Evolutionary conservation across 2,888 invertebrate genomes (phyloP), one percentile per base, ranked within the genome.

Genomic region (Buathra laborator): DNA sequence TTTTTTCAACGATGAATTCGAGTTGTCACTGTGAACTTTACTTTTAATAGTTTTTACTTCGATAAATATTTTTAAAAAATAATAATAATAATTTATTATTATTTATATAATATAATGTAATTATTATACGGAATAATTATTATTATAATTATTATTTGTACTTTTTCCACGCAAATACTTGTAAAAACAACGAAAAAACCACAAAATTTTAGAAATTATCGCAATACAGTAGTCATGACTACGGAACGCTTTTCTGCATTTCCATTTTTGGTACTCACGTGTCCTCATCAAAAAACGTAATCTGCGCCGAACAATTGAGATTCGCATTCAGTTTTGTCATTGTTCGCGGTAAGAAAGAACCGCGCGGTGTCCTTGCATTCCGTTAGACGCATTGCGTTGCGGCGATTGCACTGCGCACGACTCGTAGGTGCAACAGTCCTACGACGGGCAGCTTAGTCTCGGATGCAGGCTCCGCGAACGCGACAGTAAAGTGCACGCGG

Each of bases 401-500:
- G 9, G 62, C 75, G 24, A 75, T 64, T 75, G n/a, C 44, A 32
- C 29, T n/a, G 62, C 5, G 37, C 37, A 37, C 74, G n/a, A 32
- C 51, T 64, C 64, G 64, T 64, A 37, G 64, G 64, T 64, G 64
- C 16, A 37, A 37, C 64, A 59, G 32, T 70, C 16, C 32, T 56
- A 7, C 44, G 24, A 7, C 19, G 53, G 44, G 53, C 12, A 1
- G 4, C n/a, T 19, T 29, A 44, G 14, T 32, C 19, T 24, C 43
- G 37, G 37, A n/a, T 70, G 62, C 68, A 59, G 68, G 19, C 44
- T 71, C 32, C 68, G 76, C n/a, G 53, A 24, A 75, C 70, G 74
- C 70, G 24, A 59, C 59, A 24, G 66, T 74, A 85, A 85, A 85
- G 56, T 46, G 74, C 74, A 29, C 70, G 53, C 70, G 66, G 51